These are phyloP conservation scores for Halichoeres trimaculatus DNA, from an alignment of 2,113 vertebrate species.

Conservation along the genomic window DNA sequence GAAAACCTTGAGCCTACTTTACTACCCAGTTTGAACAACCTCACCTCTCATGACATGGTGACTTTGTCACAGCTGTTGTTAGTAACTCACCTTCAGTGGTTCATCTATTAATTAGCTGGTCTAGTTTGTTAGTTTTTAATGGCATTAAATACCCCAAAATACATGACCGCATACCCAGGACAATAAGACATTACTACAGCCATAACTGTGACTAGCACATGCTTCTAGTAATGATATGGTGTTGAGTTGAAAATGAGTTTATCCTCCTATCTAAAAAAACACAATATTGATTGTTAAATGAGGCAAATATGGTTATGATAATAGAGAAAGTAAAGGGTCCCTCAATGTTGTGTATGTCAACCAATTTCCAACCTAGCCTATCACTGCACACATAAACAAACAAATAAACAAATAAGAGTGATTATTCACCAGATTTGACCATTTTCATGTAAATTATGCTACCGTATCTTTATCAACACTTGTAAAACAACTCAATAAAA, in stretches of 20 bases:
- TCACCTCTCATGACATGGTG: conserved; percentile 21
- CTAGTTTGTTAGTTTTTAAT: background rate
- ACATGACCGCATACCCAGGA: background rate
- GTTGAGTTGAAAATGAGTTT: background rate
- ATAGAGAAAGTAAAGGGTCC: too few species aligned
- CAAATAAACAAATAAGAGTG: too few species aligned
- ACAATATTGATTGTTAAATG: background rate
- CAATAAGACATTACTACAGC: background rate
- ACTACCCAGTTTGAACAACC: conserved; percentile 36
- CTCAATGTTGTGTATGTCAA: too few species aligned
- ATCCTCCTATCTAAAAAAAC: background rate
- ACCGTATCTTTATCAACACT: too few species aligned
- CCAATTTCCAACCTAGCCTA: too few species aligned
- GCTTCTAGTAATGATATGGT: background rate
- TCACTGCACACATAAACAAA: too few species aligned
- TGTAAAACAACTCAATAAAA: too few species aligned
- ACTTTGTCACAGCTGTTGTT: conserved; percentile 36
- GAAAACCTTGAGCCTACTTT: conserved; percentile 46
- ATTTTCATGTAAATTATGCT: too few species aligned
- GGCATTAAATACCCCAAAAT: background rate
- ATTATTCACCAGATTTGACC: too few species aligned
- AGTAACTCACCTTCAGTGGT: background rate
- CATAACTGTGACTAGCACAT: background rate
- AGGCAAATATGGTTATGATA: too few species aligned
- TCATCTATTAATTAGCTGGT: conserved; percentile 10